phyloP scores from a whole-genome alignment of 2,888 invertebrate genomes.

The Zelleria hepariella region DNA sequence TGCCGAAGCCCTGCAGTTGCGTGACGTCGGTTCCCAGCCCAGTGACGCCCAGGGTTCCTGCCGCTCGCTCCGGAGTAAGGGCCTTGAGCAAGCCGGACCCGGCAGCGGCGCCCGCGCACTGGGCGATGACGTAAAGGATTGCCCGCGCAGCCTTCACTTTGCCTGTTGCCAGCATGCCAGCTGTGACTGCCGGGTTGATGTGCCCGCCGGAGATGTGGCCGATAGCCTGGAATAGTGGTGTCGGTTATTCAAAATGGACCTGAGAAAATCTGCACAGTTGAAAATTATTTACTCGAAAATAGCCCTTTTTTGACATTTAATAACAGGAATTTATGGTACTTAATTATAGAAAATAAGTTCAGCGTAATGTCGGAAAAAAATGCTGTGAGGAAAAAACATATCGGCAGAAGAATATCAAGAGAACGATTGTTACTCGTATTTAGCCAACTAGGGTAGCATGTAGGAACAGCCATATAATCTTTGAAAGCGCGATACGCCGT shows the following conservation, averaged over 20 bases:
- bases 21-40: constrained; percentile 73
- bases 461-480: too few species aligned
- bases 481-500: too few species aligned
- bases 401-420: too few species aligned
- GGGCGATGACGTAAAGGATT: constrained; percentile 84
- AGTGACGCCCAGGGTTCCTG: constrained; percentile 79
- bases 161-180: constrained; percentile 83
- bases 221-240: constrained; percentile 73
- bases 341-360: too few species aligned
- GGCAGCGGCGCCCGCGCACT: constrained; percentile 86
- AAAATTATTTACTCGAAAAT: too few species aligned
- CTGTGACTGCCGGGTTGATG: constrained; percentile 93
- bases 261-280: too few species aligned
- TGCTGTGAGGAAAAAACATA: too few species aligned
- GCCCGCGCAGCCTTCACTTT: constrained; percentile 83
- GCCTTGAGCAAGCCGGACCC: constrained; percentile 83
- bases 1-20: constrained; percentile 85
- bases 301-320: too few species aligned
- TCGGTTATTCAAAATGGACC: neutral
- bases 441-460: too few species aligned
- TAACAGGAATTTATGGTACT: too few species aligned
- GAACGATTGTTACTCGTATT: too few species aligned
- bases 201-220: constrained; percentile 93
- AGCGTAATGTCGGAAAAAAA: too few species aligned
- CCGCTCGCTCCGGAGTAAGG: constrained; percentile 75